Evolutionary conservation across 1,140 invertebrate genomes (phyloP).

Genomic region (Drosophila arizonae): DNA sequence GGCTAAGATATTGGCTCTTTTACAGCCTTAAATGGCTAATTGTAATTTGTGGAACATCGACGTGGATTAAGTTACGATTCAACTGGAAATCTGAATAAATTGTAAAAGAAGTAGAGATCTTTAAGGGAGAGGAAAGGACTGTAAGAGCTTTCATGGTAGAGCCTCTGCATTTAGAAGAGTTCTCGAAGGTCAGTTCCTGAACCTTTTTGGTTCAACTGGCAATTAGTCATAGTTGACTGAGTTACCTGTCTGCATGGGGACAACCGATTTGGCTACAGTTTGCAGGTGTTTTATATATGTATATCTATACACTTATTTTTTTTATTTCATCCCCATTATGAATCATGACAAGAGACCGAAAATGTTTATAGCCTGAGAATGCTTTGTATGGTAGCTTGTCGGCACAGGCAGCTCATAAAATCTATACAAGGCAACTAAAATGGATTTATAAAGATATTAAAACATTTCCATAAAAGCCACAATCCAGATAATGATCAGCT

Average conservation of each 20-base stretch:
- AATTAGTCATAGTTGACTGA: constrained; percentile 1
- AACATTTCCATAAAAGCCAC: constrained; percentile 47
- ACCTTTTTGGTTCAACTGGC: neutral
- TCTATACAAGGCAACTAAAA: constrained; percentile 45
- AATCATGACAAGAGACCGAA: constrained; percentile 49
- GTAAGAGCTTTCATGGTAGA: neutral
- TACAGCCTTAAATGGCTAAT: constrained; percentile 49
- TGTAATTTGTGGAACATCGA: constrained; percentile 45
- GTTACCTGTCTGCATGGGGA: neutral
- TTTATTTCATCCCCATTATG: constrained; percentile 16
- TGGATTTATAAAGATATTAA: constrained; percentile 70
- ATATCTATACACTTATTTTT: too few species aligned
- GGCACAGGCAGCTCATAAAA: constrained; percentile 51
- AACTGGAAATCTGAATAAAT: neutral
- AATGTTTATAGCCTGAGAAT: constrained; percentile 13
- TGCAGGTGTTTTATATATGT: constrained; percentile 50
- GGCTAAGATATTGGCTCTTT: constrained; percentile 15
- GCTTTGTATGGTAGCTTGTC: constrained; percentile 49
- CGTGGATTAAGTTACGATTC: neutral
- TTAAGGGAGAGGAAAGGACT: neutral
- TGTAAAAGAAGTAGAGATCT: neutral
- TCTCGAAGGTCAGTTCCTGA: constrained; percentile 1
- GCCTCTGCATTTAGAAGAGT: neutral
- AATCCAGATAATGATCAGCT: neutral
- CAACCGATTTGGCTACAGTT: constrained; percentile 9